Evolutionary conservation across 2,113 vertebrate species (phyloP), one percentile per base, ranked within the genome.

Genomic region (Mastomys natalensis): DNA sequence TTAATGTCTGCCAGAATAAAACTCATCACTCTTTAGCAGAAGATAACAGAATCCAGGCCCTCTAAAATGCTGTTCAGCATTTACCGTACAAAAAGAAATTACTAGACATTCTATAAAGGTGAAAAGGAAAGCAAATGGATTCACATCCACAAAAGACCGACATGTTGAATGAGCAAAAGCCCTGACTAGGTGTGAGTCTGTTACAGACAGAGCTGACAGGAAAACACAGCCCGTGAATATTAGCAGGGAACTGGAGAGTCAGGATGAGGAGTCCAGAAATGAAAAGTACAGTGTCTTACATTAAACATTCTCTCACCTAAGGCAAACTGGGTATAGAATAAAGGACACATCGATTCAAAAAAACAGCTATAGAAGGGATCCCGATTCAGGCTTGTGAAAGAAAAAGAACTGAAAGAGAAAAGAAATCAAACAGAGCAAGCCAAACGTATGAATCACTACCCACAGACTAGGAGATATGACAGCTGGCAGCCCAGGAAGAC

Each of bases 331-430:
- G 17, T 34, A 26, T 4, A 78, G 60, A 68, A 86, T 8, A 24
- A 51, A 34, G 12, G 26, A 15, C 1, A 11, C 19, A 17, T 24
- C 22, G n/a, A 4, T 58, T 73, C 13, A 34, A 51, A 34, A 51
- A 86, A 73, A 24, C 1, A 76, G 45, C 19, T 22, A 17, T 1
- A 22, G 26, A 53, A 77, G 11, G 37, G 43, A 34, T 43, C 29
- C 16, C 1, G 5, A 24, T 19, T 77, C 24, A 48, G 29, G 8
- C 6, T 1, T 1, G 12, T 5, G 19, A 60, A 24, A 64, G 3
- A 43, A 29, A 55, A 40, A 1, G 17, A 31, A 4, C 7, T 5
- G 10, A 22, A 66, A 66, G 8, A 17, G 7, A 13, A 55, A 31
- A 16, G 19, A 92, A n/a, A 26, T 24, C 40, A n/a, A 17, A 24